phyloP scores from a whole-genome alignment of 2,113 vertebrate species.

The Ascaphus truei region DNA sequence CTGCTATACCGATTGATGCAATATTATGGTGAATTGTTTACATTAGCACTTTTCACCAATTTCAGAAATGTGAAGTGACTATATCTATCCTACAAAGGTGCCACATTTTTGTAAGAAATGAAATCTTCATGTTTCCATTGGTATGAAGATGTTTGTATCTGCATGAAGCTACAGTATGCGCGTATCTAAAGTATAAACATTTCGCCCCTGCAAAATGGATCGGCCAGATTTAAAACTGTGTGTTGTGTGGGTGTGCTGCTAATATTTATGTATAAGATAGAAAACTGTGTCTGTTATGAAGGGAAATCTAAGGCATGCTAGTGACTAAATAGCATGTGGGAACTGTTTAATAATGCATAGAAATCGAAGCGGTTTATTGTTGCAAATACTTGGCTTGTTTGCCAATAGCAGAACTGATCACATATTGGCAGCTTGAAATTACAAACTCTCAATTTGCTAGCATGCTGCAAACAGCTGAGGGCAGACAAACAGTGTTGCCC shows the following conservation, averaged over 20 bases:
- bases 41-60: not conserved
- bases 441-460: not conserved
- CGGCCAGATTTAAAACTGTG: slow-evolving; percentile 11
- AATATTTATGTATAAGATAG: slow-evolving; percentile 12
- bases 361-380: not conserved
- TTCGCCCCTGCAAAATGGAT: not conserved
- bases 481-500: not conserved
- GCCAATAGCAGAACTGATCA: not conserved
- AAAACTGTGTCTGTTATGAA: not conserved
- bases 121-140: not conserved
- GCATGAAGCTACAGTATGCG: not conserved
- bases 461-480: not conserved
- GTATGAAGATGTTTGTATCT: not conserved
- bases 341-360: slow-evolving; percentile 24
- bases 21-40: not conserved
- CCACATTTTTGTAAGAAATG: not conserved
- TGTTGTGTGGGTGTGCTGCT: not conserved
- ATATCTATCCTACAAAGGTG: not conserved
- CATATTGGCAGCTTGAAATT: not conserved
- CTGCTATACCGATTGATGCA: not conserved
- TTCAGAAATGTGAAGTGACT: not conserved
- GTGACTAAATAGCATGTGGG: slow-evolving; percentile 12
- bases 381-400: not conserved
- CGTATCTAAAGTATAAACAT: not conserved
- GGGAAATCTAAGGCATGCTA: not conserved